Evolutionary conservation across 1,140 invertebrate species (phyloP), one percentile per base, ranked within the genome.

Genomic region (Zaprionus taronus): DNA sequence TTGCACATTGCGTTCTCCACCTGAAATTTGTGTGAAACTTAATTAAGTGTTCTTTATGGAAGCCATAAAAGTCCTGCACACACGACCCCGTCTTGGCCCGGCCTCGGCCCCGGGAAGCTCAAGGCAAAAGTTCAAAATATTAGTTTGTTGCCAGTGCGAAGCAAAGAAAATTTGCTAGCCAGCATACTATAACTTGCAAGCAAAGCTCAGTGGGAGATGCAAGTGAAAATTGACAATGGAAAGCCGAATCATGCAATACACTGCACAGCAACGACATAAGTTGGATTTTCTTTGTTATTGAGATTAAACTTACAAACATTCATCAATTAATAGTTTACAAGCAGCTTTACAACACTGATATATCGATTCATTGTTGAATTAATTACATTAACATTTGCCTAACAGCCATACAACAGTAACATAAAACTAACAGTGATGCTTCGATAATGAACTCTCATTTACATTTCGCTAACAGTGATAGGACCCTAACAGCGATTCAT

Each of bases 11-110:
- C 64, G 20, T 62, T 44, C 36, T 17, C 11, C 5, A 20, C 47
- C 47, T 51, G 47, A 64, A 68, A 69, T 61, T 51, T 69, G 58
- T 83, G 58, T 55, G 36, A 44, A 41, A 55, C 26, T 77, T 68
- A 79, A 83, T 60, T 83, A 74, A 62, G 58, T 44, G 55, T 79
- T 53, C 58, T 79, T 58, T 28, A 22, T 41, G 20, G 22, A 38
- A 53, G 67, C 36, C 56, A 31, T 36, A 63, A 70, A 64, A 70
- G 68, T 24, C 20, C 47, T 1, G 17, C 41, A n/a, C 41, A 51
- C 47, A 20, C 20, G 47, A 51, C 22, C 47, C 47, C 47, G 47
- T 22, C 17, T 12, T 11, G 36, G 47, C 51, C 31, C 47, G 17
- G 38, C 38, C 14, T 15, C 38, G 41, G 15, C n/a, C 41, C 7